phyloP scores from a whole-genome alignment of 2,797 vertebrate genomes.

The Poecile montanus region DNA sequence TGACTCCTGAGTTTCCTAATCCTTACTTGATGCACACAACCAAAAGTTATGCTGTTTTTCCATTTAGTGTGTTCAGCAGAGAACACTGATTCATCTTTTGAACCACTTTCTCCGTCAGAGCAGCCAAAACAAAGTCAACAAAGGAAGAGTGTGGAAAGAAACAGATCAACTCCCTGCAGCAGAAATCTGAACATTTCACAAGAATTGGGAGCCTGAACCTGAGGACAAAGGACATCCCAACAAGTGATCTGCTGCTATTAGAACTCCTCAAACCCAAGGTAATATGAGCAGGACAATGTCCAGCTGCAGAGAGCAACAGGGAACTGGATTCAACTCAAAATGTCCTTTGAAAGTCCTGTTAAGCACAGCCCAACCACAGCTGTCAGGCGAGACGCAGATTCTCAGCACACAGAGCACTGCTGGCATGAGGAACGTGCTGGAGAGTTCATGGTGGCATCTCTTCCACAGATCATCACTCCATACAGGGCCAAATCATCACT shows the following conservation, averaged over 20 bases:
- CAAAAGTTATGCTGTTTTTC: not conserved
- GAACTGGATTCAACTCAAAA: not conserved
- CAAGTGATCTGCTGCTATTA: not conserved
- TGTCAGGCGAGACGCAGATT: not conserved
- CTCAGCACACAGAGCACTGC: not conserved
- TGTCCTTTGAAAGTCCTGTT: not conserved
- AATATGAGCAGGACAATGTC: not conserved
- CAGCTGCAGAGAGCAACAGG: not conserved
- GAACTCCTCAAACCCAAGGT: not conserved
- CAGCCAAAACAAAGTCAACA: slow-evolving; percentile 20
- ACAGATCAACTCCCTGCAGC: not conserved
- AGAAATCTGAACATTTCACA: not conserved
- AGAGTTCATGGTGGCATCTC: not conserved
- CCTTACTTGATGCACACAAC: not conserved
- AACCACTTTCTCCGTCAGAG: slow-evolving; percentile 41
- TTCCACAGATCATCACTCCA: not conserved
- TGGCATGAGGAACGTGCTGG: not conserved
- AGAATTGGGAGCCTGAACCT: not conserved
- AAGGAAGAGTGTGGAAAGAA: not conserved
- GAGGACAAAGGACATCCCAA: not conserved
- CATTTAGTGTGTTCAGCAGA: not conserved
- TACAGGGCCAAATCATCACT: not conserved
- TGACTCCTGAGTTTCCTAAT: not conserved
- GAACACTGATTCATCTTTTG: slow-evolving; percentile 22
- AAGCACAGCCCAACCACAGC: not conserved